Base-by-base conservation (phyloP, 2,888 invertebrate genomes). In the Drosophila austrosaltans region DNA sequence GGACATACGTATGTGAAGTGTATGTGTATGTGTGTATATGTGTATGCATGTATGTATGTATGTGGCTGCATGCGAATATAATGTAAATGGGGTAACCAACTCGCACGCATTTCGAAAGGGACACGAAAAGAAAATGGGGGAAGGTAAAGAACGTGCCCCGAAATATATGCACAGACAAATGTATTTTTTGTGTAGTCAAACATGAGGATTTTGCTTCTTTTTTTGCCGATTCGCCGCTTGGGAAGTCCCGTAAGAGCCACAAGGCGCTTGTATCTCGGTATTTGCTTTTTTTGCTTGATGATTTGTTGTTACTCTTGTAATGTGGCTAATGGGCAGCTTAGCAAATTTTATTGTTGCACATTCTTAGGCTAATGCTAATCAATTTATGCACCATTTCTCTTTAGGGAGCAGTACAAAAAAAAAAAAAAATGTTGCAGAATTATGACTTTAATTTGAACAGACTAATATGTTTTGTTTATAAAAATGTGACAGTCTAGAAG, bases 161-260 rank as follows among this genome's bases (percentile, higher is more conserved):
- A 59, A 28, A 65, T 79, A 72, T 71, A 81, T 61, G 62, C 67
- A 72, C 72, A 75, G 65, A 75, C 77, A 82, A 82, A 82, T 82
- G 82, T 87, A 64, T 75, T 87, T 82, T 82, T 82, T 87, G 79
- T 82, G 82, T 82, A 68, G 81, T 66, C 74, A 39, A 69, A 74
- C 66, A 72, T 39, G 65, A 62, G 63, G 53, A 44, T 54, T 54
- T 36, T 70, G 61, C 25, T 53, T 20, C n/a, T 59, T 30, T 66
- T 30, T 63, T 16, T 63, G 63, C 57, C 44, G 69, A 16, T 16
- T 42, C 48, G 36, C 22, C 57, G 39, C 57, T 72, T 30, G 53
- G 70, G 66, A 58, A 66, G 65, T 78, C 85, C 87, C 87, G 48
- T 62, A 72, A 78, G 82, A 36, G 61, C 48, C 32, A 48, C 57